A percentile compares a stretch with the other conserved stretches of the same genome.
phyloP scores from a whole-genome alignment of 2,797 vertebrate species.

The Pangasius larnaudii region DNA sequence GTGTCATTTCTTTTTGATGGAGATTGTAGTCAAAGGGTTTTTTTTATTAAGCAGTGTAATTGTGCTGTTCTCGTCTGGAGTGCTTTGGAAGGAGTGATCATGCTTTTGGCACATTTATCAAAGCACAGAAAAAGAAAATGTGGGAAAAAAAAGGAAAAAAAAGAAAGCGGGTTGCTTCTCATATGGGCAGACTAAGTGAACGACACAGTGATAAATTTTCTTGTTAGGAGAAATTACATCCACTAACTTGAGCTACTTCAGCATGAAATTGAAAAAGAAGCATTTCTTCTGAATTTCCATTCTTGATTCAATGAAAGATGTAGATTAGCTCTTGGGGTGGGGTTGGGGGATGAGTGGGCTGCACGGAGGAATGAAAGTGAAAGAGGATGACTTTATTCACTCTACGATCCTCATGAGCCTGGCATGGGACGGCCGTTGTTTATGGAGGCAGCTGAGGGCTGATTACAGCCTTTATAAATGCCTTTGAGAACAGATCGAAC shows the following conservation, averaged over 20 bases:
- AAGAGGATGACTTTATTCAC: slow-evolving; percentile 71
- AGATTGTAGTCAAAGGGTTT: slow-evolving; percentile 71
- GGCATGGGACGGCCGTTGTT: slow-evolving; percentile 78
- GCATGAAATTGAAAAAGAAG: slow-evolving; percentile 99
- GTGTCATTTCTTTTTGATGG: slow-evolving; percentile 70
- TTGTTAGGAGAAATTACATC: slow-evolving; percentile 99
- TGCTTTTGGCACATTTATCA: slow-evolving; percentile 89
- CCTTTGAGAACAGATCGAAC: slow-evolving; percentile 18
- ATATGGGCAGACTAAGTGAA: slow-evolving; percentile 87
- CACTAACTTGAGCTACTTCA: slow-evolving; percentile 99
- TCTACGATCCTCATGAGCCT: slow-evolving; percentile 75
- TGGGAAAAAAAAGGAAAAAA: slow-evolving; percentile 58
- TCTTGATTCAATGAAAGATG: slow-evolving; percentile 98
- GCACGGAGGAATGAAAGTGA: slow-evolving; percentile 61
- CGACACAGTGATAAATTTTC: slow-evolving; percentile 98
- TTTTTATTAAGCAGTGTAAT: slow-evolving; percentile 80
- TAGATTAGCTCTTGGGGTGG: slow-evolving; percentile 83
- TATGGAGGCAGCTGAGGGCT: slow-evolving; percentile 70
- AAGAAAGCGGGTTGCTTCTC: slow-evolving; percentile 73
- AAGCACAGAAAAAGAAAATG: slow-evolving; percentile 78
- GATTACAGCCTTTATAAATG: slow-evolving; percentile 39
- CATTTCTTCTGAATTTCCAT: slow-evolving; percentile 98
- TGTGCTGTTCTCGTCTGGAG: slow-evolving; percentile 76
- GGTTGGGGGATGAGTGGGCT: slow-evolving; percentile 63
- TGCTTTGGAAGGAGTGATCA: slow-evolving; percentile 75